Evolutionary conservation across 2,797 vertebrate genomes (phyloP), one percentile per base, ranked within the genome.

Genomic region (Neosilurus hyrtlii): DNA sequence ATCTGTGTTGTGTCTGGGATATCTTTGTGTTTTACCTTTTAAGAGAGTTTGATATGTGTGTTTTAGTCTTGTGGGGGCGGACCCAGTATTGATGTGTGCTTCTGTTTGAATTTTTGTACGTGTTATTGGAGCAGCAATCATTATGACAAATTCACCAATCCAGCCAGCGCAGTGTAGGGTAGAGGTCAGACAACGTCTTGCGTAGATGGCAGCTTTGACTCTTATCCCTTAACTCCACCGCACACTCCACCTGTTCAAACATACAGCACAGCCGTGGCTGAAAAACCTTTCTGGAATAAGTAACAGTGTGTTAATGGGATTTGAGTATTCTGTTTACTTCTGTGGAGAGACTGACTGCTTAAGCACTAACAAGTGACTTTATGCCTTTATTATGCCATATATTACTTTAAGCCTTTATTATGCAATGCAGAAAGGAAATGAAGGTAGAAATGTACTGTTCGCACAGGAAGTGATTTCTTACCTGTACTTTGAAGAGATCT

Each of bases 181-280:
- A 97, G 71, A 93, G 95, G 75, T 96, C 96, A 75, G 91, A 86
- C 79, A 97, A 91, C 0, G 88, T 91, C 26, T 92, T 95, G 71
- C 91, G 93, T 74, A 97, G 91, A 86, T 96, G 95, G 83, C 87
- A 73, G 22, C 94, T 94, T 86, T 96, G 96, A 83, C 92, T 89
- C 91, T 93, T 95, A 90, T 97, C 96, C 89, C 95, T 93, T 87
- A 95, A 96, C 88, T 97, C 96, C 91, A 96, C 92, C 8, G 96
- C 94, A 90, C 96, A 97, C 90, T 94, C 94, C 89, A 97, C 95
- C 96, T 97, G 92, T 85, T 80, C 82, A 89, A 88, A 90, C 61
- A 86, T 86, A 86, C 70, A 80, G 49, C 26, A 59, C 74, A 79
- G 43, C 24, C 43, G 67, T 54, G 49, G 67, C 14, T 0, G 2